These are phyloP conservation scores for Halcyon leucocephala DNA, from an alignment of 2,797 vertebrate species.

Conservation along the genomic window DNA sequence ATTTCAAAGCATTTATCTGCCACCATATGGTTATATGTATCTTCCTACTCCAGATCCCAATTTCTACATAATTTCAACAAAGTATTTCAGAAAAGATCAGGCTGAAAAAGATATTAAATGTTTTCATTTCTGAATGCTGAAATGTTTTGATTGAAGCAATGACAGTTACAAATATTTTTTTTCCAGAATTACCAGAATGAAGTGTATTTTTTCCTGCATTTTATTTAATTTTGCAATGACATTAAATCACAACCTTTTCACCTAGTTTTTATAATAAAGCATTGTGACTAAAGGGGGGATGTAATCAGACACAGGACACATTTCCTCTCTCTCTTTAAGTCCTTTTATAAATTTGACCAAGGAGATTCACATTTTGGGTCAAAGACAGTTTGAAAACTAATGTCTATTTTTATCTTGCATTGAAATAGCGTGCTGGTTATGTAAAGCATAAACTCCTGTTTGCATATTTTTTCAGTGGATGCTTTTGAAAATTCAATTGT, in stretches of 20 bases:
- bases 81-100: not conserved
- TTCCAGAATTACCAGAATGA: not conserved
- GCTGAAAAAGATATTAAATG: not conserved
- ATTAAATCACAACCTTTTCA: not conserved
- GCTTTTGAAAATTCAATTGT: not conserved
- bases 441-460: not conserved
- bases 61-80: not conserved
- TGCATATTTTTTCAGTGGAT: not conserved
- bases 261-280: not conserved
- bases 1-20: not conserved
- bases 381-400: not conserved
- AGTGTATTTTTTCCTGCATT: not conserved
- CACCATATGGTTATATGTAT: not conserved
- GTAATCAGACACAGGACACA: not conserved
- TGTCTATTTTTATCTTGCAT: not conserved
- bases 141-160: not conserved
- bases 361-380: not conserved
- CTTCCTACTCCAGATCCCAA: not conserved
- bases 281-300: not conserved
- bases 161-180: not conserved
- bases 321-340: not conserved
- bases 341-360: not conserved
- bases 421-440: not conserved
- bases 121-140: not conserved
- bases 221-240: not conserved